These are phyloP conservation scores for Cheilosia urbana DNA, from an alignment of 2,888 invertebrate species.

Conservation along the genomic window DNA sequence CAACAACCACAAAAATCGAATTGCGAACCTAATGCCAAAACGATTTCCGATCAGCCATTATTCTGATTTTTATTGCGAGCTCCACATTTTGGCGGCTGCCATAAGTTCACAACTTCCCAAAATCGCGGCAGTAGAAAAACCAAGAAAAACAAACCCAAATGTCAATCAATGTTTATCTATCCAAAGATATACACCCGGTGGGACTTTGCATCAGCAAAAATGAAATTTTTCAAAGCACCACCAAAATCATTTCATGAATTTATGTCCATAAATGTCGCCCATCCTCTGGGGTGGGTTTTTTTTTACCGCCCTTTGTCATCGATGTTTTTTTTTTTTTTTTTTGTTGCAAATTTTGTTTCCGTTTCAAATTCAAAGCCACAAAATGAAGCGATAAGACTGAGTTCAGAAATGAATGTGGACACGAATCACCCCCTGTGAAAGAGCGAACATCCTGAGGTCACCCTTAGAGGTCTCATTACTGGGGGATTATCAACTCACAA, in stretches of 20 bases:
- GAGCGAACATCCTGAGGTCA: constrained; percentile 51
- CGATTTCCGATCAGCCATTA: constrained; percentile 56
- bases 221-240: constrained; percentile 38
- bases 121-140: neutral
- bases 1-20: constrained; percentile 6
- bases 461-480: constrained; percentile 72
- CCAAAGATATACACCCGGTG: constrained; percentile 40
- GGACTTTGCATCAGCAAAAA: constrained; percentile 64
- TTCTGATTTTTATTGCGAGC: constrained; percentile 67
- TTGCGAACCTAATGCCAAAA: constrained; percentile 46
- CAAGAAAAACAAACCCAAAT: constrained; percentile 17
- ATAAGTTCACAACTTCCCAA: constrained; percentile 20
- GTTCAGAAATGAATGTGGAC: constrained; percentile 38
- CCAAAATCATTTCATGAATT: constrained; percentile 34
- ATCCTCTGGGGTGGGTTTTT: constrained; percentile 5
- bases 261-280: constrained; percentile 18
- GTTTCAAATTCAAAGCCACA: constrained; percentile 75
- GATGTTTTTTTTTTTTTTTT: constrained; percentile 21
- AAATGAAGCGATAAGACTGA: constrained; percentile 75
- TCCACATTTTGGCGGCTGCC: constrained; percentile 43
- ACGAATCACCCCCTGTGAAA: constrained; percentile 33
- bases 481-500: constrained; percentile 73
- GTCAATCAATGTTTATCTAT: constrained; percentile 67
- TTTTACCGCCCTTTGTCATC: constrained; percentile 20
- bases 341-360: constrained; percentile 66